A percentile compares a stretch with the other conserved stretches of the same genome.
These are phyloP conservation scores for Clarias magur DNA, from an alignment of 2,113 vertebrate genomes.

Conservation along the genomic window DNA sequence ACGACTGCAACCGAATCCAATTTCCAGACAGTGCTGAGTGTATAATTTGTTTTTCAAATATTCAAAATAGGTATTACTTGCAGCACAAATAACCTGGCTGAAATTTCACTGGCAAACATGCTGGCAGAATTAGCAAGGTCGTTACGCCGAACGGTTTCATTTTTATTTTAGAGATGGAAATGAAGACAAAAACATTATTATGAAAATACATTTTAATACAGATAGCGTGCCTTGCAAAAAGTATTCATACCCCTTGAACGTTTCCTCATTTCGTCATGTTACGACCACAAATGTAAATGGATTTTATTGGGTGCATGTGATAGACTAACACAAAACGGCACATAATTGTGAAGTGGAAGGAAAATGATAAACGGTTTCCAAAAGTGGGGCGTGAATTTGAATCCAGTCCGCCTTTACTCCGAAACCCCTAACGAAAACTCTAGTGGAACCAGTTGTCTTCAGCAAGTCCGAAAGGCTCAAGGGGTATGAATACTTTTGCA, in stretches of 20 bases:
- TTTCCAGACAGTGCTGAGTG: conserved; percentile 25
- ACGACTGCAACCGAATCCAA: conserved; percentile 9
- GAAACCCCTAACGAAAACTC: too few relatives aligned
- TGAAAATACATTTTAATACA: not conserved
- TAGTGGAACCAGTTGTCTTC: too few relatives aligned
- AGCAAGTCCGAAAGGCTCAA: too few relatives aligned
- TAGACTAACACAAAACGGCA: too few relatives aligned
- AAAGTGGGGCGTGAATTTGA: too few relatives aligned
- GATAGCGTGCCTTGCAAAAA: not conserved
- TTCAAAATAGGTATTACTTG: conserved; percentile 42
- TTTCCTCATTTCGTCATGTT: too few relatives aligned
- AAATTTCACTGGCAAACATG: not conserved
- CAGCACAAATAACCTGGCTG: conserved; percentile 31
- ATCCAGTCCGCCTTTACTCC: too few relatives aligned
- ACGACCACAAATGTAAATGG: too few relatives aligned
- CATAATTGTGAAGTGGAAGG: too few relatives aligned
- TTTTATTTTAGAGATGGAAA: not conserved
- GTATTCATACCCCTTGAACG: not conserved
- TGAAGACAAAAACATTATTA: not conserved
- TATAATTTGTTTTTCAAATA: conserved; percentile 27
- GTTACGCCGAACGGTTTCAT: not conserved
- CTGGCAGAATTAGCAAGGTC: conserved; percentile 31
- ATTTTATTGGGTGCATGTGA: too few relatives aligned
- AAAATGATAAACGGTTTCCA: too few relatives aligned
- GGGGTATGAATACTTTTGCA: too few relatives aligned